Evolutionary conservation across 2,888 invertebrate genomes (phyloP).

Genomic region (Mythimna albipuncta): DNA sequence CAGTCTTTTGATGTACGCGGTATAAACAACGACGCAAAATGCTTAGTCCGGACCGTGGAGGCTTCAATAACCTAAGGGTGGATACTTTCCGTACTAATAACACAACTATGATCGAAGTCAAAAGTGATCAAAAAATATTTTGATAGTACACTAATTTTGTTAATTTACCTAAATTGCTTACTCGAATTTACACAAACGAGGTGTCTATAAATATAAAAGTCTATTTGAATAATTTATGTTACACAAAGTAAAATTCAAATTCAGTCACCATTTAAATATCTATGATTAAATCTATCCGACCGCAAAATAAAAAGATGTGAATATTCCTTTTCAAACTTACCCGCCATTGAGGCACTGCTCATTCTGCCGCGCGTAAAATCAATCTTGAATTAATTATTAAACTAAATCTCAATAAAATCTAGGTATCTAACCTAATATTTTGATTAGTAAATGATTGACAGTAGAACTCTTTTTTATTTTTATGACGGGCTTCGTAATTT

Average conservation of each 20-base stretch:
- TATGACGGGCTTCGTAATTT: constrained; percentile 50
- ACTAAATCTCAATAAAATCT: constrained; percentile 51
- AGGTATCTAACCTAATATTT: constrained; percentile 46
- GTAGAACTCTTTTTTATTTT: constrained; percentile 39
- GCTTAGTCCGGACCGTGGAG: no score
- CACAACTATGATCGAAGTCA: not conserved
- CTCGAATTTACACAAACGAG: not conserved
- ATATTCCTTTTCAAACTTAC: constrained; percentile 71
- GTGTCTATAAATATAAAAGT: not conserved
- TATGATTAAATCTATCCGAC: not conserved
- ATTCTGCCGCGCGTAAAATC: constrained; percentile 88
- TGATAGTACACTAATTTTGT: no score
- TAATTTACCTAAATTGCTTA: not conserved
- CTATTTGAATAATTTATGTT: not conserved
- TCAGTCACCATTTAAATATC: constrained; percentile 3
- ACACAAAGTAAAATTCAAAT: not conserved
- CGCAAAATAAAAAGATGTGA: not conserved
- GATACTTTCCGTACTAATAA: not conserved
- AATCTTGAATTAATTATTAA: constrained; percentile 80
- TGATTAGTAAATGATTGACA: constrained; percentile 45
- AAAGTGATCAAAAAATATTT: not conserved
- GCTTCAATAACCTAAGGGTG: no score
- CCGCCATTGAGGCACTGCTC: constrained; percentile 90
- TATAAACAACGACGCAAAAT: no score
- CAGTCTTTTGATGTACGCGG: no score